Evolutionary conservation across 2,888 invertebrate species (phyloP).

Genomic region (Limnephilus marmoratus): DNA sequence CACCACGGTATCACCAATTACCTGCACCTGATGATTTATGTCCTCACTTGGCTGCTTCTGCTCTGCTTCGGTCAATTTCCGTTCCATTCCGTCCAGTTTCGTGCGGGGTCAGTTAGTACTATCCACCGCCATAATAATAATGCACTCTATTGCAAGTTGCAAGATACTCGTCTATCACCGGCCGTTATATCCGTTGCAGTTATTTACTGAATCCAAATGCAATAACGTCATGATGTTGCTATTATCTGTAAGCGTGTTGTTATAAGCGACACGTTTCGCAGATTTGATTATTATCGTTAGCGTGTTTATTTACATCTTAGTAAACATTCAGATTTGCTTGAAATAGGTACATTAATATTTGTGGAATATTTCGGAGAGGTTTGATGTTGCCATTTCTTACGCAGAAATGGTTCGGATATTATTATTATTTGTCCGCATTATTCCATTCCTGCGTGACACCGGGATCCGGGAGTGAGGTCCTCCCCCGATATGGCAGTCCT

Average conservation of each 20-base stretch:
- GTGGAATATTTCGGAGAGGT: not conserved
- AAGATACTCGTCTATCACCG: not conserved
- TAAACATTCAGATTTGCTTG: not conserved
- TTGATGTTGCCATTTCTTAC: not conserved
- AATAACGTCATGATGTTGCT: not conserved
- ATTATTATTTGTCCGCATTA: not conserved
- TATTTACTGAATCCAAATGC: not conserved
- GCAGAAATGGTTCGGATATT: not conserved
- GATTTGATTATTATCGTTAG: not conserved
- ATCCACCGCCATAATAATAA: not conserved
- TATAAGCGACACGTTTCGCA: not conserved
- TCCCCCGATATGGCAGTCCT: slow-evolving; percentile 10
- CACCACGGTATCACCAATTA: not conserved
- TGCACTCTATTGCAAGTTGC: not conserved
- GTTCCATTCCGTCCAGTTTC: not conserved
- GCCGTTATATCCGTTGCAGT: not conserved
- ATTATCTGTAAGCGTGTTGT: not conserved
- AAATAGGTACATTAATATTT: not conserved
- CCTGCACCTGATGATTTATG: not conserved
- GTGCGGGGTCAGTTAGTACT: not conserved
- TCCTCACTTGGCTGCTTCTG: not conserved
- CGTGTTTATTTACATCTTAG: not conserved
- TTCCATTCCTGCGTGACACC: not conserved
- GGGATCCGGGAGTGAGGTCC: not conserved
- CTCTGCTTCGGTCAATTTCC: not conserved